Evolutionary conservation across 2,797 vertebrate genomes (phyloP), one percentile per base, ranked within the genome.

Genomic region (Coranthus polyacanthus): DNA sequence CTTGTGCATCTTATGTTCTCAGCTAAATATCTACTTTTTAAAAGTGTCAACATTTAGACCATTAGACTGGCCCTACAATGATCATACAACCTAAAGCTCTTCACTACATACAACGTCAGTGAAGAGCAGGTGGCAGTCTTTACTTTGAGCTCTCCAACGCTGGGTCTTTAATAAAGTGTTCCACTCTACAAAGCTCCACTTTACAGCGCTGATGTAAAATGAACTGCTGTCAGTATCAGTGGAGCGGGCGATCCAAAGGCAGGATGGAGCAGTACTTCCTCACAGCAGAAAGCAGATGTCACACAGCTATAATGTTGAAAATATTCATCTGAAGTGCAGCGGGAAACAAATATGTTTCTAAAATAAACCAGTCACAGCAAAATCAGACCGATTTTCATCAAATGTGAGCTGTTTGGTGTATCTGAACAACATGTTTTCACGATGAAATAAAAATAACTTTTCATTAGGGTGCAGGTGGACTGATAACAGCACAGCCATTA

Each of bases 81-180:
- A n/a, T n/a, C n/a, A n/a, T n/a, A n/a, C 54, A 52, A 46, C 57
- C 68, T 47, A 47, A 24, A 59, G 52, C 56, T 68, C 57, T 55
- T 38, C 15, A 12, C 38, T 63, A 68, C 20, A 20, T 22, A 69
- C 42, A 60, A 3, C 47, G 26, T 4, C 43, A 57, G 37, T 38
- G 45, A 50, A 57, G 56, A 16, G 15, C 59, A 52, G 38, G 56
- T 66, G 51, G 67, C 64, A 53, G 54, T 24, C 58, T 46, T 65
- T 72, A 46, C 58, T 77, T 42, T 64, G 46, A 77, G 61, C 55
- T 65, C 63, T 83, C 78, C 74, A 15, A 73, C 37, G 67, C 67
- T 72, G 36, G 47, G 58, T 59, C 62, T 85, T 78, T 88, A 85
- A 87, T 81, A 67, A 79, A 65, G 69, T 72, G 75, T 84, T 87